These are phyloP conservation scores for Cyprinodon brontotheroides DNA, from an alignment of 2,113 vertebrate genomes.

Conservation along the genomic window DNA sequence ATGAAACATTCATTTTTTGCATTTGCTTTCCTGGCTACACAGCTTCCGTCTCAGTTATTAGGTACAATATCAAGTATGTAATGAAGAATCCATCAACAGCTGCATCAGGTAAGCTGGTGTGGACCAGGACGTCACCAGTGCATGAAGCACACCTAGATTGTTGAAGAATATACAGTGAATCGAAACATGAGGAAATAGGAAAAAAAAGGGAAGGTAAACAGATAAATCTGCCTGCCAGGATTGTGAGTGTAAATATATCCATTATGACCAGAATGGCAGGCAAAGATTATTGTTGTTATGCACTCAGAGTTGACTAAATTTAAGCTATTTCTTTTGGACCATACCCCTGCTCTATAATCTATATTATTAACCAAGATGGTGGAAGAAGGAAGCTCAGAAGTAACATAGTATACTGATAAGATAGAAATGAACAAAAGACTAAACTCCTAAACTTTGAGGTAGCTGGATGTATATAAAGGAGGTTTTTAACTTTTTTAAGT, in stretches of 20 bases:
- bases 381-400: background rate
- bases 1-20: background rate
- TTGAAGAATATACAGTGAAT: too few relatives aligned
- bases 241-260: background rate
- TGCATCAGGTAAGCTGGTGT: background rate
- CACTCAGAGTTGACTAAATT: background rate
- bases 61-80: background rate
- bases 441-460: background rate
- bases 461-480: background rate
- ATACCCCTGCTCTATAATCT: background rate
- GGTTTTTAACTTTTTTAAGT: background rate
- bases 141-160: constrained; percentile 1
- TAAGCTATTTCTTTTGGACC: background rate
- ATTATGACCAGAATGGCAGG: too few relatives aligned
- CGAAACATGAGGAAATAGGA: background rate
- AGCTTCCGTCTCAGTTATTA: constrained; percentile 2
- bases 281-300: background rate
- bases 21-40: background rate
- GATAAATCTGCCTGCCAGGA: background rate
- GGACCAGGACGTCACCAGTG: background rate
- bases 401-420: background rate
- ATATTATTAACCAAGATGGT: background rate
- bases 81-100: background rate
- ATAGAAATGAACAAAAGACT: background rate
- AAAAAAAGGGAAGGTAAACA: background rate